phyloP scores from a whole-genome alignment of 2,113 vertebrate species.

The Geococcyx californianus region DNA sequence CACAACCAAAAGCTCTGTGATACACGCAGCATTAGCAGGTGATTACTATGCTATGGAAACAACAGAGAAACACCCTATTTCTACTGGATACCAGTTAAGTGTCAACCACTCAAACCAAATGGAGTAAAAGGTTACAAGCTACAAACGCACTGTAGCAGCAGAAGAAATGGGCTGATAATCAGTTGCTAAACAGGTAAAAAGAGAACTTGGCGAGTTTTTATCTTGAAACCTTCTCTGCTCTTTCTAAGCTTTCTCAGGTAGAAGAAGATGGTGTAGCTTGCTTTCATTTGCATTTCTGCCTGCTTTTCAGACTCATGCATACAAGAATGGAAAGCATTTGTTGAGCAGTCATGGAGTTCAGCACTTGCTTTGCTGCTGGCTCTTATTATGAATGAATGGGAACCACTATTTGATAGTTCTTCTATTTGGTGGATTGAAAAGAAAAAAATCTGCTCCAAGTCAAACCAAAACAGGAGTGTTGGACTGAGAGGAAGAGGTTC shows the following conservation, averaged over 20 bases:
- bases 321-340: not conserved
- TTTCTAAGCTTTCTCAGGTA: not conserved
- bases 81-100: not conserved
- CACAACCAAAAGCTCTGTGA: not conserved
- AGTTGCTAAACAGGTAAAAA: not conserved
- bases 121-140: not conserved
- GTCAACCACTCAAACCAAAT: not conserved
- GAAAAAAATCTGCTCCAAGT: accelerated
- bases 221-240: not conserved
- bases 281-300: not conserved
- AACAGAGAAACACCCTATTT: not conserved
- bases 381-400: not conserved
- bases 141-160: not conserved
- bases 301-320: not conserved
- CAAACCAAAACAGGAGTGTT: not conserved
- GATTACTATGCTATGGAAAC: not conserved
- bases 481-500: not conserved
- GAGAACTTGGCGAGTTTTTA: not conserved
- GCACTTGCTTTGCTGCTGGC: not conserved
- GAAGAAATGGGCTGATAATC: not conserved
- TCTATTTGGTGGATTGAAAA: not conserved
- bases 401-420: not conserved
- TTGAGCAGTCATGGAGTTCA: not conserved
- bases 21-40: not conserved
- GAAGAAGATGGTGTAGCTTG: not conserved